Percentiles rank a stretch among this genome's conserved stretches.
Evolutionary conservation across 2,113 vertebrate genomes (phyloP).

Genomic region (Vulpes lagopus): DNA sequence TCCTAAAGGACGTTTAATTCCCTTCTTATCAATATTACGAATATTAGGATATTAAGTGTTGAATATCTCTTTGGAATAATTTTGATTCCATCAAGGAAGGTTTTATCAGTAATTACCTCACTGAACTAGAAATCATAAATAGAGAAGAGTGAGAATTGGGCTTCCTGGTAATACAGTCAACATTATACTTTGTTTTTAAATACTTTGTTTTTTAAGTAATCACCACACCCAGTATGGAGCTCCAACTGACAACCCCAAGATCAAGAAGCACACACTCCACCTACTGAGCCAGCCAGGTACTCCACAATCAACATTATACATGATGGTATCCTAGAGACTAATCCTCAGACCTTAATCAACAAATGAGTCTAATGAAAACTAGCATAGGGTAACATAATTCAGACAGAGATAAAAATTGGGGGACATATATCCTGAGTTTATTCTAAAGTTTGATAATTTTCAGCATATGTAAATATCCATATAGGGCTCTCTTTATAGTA

Average conservation of each 20-base stretch:
- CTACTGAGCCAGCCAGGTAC: background rate
- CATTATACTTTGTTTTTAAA: background rate
- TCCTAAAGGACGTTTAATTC: slow-evolving; percentile 4
- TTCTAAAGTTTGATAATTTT: slow-evolving; percentile 31
- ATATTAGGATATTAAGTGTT: background rate
- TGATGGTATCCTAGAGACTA: slow-evolving; percentile 13
- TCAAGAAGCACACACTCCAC: background rate
- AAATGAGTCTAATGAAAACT: background rate
- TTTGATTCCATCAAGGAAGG: background rate
- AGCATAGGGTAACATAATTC: background rate
- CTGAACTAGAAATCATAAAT: slow-evolving; percentile 1
- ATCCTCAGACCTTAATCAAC: background rate
- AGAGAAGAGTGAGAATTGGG: background rate
- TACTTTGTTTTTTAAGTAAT: background rate
- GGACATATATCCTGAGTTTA: background rate
- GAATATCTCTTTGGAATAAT: background rate
- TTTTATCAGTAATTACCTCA: slow-evolving; percentile 41
- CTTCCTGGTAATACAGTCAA: background rate
- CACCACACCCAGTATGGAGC: no score
- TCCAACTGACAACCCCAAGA: background rate
- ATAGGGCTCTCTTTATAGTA: background rate
- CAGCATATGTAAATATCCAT: background rate
- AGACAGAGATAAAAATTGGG: background rate
- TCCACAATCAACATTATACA: background rate
- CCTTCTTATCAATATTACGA: background rate